phyloP scores from a whole-genome alignment of 2,888 invertebrate species.

The Vannuccia rotundouncinata region DNA sequence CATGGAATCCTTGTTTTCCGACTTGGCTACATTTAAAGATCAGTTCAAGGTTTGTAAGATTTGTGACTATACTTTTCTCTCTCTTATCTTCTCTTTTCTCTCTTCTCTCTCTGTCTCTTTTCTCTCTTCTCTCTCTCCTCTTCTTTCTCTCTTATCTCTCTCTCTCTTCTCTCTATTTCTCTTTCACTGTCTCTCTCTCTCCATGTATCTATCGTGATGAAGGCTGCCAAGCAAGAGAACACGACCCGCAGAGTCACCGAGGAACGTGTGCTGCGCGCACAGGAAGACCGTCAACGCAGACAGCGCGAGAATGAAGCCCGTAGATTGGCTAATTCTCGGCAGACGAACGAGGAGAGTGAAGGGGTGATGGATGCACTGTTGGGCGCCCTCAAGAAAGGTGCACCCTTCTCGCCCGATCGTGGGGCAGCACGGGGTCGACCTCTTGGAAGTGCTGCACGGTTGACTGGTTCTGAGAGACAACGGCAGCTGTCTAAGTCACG shows the following conservation, averaged over 20 bases:
- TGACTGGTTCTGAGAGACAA: not conserved
- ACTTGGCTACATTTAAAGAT: constrained; percentile 80
- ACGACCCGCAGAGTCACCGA: not conserved
- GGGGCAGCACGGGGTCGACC: not conserved
- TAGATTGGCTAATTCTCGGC: not conserved
- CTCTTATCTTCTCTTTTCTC: too few relatives aligned
- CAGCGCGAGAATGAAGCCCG: not conserved
- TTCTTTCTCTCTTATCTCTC: too few relatives aligned
- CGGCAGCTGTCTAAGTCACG: not conserved
- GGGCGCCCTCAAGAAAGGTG: not conserved
- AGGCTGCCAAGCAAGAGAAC: not conserved
- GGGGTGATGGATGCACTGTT: not conserved
- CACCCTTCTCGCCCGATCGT: not conserved
- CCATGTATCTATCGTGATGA: too few relatives aligned
- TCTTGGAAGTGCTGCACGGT: not conserved
- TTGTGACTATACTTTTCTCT: too few relatives aligned
- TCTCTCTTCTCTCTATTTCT: too few relatives aligned
- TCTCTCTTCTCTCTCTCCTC: too few relatives aligned
- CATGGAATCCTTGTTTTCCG: constrained; percentile 88
- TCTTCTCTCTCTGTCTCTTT: too few relatives aligned
- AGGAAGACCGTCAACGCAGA: not conserved
- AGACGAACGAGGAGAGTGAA: not conserved
- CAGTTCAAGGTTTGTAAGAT: too few relatives aligned
- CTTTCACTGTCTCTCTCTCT: too few relatives aligned
- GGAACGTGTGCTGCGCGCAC: not conserved